These are phyloP conservation scores for Aulostomus chinensis DNA, from an alignment of 2,797 vertebrate species.

Conservation along the genomic window DNA sequence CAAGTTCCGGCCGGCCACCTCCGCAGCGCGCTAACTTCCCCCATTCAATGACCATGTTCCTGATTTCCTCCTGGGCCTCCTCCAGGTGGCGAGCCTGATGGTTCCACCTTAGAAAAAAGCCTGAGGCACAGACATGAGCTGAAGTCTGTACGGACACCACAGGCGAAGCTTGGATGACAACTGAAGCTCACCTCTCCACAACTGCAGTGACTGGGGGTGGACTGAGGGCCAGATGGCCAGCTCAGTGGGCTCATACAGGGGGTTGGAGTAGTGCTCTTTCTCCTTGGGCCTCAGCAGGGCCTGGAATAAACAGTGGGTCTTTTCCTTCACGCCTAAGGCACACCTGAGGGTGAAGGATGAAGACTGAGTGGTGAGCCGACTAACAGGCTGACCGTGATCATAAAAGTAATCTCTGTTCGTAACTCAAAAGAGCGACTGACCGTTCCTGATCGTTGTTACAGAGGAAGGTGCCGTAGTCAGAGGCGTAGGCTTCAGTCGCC, in stretches of 20 bases:
- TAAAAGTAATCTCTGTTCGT: too few species aligned
- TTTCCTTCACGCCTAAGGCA: slow-evolving; percentile 79
- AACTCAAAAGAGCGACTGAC: slow-evolving; percentile 67
- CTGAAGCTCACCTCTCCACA: slow-evolving; percentile 83
- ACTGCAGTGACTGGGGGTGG: slow-evolving; percentile 87
- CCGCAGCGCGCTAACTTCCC: slow-evolving; percentile 38
- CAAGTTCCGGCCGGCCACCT: slow-evolving; percentile 12
- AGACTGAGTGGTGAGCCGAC: neutral
- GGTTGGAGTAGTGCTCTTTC: slow-evolving; percentile 77
- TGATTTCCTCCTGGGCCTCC: slow-evolving; percentile 76
- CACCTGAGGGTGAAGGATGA: slow-evolving; percentile 65
- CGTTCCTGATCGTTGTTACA: slow-evolving; percentile 88
- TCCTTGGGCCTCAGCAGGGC: slow-evolving; percentile 70
- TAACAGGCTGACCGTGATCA: too few species aligned
- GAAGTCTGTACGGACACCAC: neutral
- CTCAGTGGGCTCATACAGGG: slow-evolving; percentile 79
- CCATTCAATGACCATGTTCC: slow-evolving; percentile 73
- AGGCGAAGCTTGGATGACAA: neutral
- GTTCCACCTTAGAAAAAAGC: slow-evolving; percentile 87
- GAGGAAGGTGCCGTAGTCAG: slow-evolving; percentile 88
- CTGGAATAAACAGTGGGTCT: slow-evolving; percentile 86
- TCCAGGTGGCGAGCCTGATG: slow-evolving; percentile 75
- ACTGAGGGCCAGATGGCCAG: slow-evolving; percentile 90
- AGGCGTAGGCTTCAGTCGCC: slow-evolving; percentile 85
- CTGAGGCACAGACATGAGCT: slow-evolving; percentile 54